Evolutionary conservation across 1,140 invertebrate genomes (phyloP), one percentile per base, ranked within the genome.

Genomic region (Tenebrio molitor): DNA sequence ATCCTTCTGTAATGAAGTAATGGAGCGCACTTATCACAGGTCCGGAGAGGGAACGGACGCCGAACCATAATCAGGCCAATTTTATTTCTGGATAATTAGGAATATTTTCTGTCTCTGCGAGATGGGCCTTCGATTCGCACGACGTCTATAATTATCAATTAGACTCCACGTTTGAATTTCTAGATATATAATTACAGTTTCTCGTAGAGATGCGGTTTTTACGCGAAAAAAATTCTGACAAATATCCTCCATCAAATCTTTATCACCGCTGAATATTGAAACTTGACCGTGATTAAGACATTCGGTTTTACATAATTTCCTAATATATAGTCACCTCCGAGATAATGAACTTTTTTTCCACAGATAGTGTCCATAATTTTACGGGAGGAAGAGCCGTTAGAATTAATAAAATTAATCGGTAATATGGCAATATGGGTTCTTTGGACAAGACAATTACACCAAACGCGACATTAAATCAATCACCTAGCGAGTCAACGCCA

Each of bases 381-480:
- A 58, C 23, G 12, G 23, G 23, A 21, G 17, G 6, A 21, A 39
- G 12, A 39, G n/a, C 46, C 46, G 46, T 53, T 53, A 53, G 46
- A 53, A 53, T 21, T 53, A 53, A 58, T 34, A 33, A 58, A 58
- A 58, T 58, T 58, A 58, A 58, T 58, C 50, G 21, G 23, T 66
- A 44, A 66, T 66, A 66, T 66, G 44, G 64, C 44, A 42, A 58
- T 58, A 58, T 58, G 23, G 8, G 23, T 58, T 29, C 10, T 36
- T 66, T 66, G 19, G 64, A 66, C 64, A 66, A 66, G 64, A 66
- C 64, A 66, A 44, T 66, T 66, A 66, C 64, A 66, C 42, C 64
- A 42, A 65, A 66, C 64, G 36, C 64, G 23, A 44, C 64, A 44
- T 66, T 66, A 66, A 66, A 66, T 66, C 64, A 66, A 66, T 66